phyloP scores from a whole-genome alignment of 2,797 vertebrate species.

The Capromys pilorides region DNA sequence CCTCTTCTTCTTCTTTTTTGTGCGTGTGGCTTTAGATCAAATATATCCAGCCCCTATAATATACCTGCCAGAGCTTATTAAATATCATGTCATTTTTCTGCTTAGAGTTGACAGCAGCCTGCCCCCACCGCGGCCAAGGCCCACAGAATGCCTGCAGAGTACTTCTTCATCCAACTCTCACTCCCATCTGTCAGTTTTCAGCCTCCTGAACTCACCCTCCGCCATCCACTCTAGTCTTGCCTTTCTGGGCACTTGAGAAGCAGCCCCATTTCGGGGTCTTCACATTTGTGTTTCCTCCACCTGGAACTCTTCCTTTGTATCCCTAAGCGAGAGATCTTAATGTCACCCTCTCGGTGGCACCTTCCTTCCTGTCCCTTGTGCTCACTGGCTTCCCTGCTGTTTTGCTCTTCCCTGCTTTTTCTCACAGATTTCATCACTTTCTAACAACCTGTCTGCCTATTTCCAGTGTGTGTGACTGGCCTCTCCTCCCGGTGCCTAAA shows the following conservation, averaged over 20 bases:
- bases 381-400: not conserved
- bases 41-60: not conserved
- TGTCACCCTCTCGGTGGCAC: not conserved
- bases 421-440: not conserved
- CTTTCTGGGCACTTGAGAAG: not conserved
- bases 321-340: not conserved
- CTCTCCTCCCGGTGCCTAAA: not conserved
- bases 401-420: not conserved
- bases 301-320: not conserved
- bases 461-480: not conserved
- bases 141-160: not conserved
- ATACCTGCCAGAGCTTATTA: not conserved
- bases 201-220: fast-evolving
- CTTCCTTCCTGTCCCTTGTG: fast-evolving
- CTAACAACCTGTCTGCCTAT: not conserved
- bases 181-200: not conserved
- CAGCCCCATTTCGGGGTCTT: not conserved
- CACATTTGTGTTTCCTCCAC: not conserved
- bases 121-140: not conserved
- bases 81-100: not conserved
- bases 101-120: not conserved
- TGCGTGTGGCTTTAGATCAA: not conserved
- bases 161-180: not conserved
- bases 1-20: too few relatives aligned
- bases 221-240: not conserved